Evolutionary conservation across 2,888 invertebrate species (phyloP).

Genomic region (Clusia tigrina): DNA sequence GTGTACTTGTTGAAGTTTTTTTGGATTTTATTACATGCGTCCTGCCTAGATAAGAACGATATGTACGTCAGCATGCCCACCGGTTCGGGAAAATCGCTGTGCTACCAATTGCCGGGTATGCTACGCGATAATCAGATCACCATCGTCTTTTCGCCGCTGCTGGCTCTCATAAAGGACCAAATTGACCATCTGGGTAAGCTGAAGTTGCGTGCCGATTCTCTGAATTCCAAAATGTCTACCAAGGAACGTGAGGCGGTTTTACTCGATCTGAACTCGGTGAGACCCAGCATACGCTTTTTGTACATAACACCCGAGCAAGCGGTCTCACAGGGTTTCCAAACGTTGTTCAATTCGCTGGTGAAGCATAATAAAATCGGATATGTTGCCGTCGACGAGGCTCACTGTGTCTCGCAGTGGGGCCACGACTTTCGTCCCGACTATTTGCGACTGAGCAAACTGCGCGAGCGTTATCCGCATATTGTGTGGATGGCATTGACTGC

Average conservation of each 20-base stretch:
- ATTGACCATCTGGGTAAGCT: constrained; percentile 82
- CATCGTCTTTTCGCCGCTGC: constrained; percentile 92
- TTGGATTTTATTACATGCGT: too few species aligned
- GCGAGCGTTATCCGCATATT: constrained; percentile 71
- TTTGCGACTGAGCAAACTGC: constrained; percentile 80
- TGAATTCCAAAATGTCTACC: constrained; percentile 89
- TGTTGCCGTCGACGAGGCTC: constrained; percentile 96
- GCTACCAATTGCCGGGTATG: constrained; percentile 95
- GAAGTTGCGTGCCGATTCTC: constrained; percentile 83
- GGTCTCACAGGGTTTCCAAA: constrained; percentile 77
- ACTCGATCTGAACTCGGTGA: constrained; percentile 76
- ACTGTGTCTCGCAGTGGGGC: constrained; percentile 99
- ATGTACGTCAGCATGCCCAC: constrained; percentile 98
- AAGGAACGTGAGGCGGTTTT: constrained; percentile 81
- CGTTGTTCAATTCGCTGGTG: constrained; percentile 72
- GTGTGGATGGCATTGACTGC: constrained; percentile 95
- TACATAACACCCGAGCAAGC: constrained; percentile 98
- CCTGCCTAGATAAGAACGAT: constrained; percentile 79
- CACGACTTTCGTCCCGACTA: constrained; percentile 98
- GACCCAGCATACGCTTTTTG: constrained; percentile 82
- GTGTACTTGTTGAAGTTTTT: too few species aligned
- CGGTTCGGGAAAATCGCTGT: constrained; percentile 96
- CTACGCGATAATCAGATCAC: constrained; percentile 82
- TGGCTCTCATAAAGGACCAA: constrained; percentile 98
- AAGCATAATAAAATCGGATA: constrained; percentile 83